phyloP scores from a whole-genome alignment of 1,140 invertebrate genomes.

The Drosophila elegans region DNA sequence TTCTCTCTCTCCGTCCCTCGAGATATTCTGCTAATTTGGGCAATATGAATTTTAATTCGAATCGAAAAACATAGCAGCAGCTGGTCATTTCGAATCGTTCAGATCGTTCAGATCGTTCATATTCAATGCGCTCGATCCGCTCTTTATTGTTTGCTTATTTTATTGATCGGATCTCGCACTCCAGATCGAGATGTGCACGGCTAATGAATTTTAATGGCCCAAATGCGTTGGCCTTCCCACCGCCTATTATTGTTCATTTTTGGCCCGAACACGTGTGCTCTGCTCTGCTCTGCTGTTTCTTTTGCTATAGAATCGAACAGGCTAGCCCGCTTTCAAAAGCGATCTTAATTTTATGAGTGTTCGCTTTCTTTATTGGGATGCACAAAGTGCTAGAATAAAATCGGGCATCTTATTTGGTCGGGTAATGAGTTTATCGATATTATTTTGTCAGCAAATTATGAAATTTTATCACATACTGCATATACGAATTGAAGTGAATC shows the following conservation, averaged over 20 bases:
- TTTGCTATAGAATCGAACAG: background rate
- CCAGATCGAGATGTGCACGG: constrained; percentile 47
- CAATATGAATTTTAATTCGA: constrained; percentile 45
- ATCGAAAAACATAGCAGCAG: constrained; percentile 16
- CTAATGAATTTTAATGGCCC: constrained; percentile 50
- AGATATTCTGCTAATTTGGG: constrained; percentile 36
- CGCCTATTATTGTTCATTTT: constrained; percentile 25
- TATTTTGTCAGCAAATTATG: constrained; percentile 19
- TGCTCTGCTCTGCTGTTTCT: constrained; percentile 1
- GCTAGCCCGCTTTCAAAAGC: constrained; percentile 4
- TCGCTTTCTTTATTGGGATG: constrained; percentile 16
- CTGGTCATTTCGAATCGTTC: constrained; percentile 6
- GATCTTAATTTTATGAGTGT: constrained; percentile 22
- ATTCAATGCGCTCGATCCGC: constrained; percentile 7
- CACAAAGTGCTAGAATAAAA: constrained; percentile 14
- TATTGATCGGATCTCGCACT: constrained; percentile 48
- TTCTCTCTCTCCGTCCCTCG: background rate
- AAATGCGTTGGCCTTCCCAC: constrained; percentile 29
- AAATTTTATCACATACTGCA: constrained; percentile 21
- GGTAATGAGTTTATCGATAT: constrained; percentile 16
- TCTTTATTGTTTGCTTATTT: constrained; percentile 55
- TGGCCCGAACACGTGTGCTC: constrained; percentile 40
- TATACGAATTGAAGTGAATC: background rate
- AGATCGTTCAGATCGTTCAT: background rate
- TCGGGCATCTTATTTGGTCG: constrained; percentile 11